These are phyloP conservation scores for Opisthocomus hoazin DNA, from an alignment of 2,113 vertebrate species.

Conservation along the genomic window DNA sequence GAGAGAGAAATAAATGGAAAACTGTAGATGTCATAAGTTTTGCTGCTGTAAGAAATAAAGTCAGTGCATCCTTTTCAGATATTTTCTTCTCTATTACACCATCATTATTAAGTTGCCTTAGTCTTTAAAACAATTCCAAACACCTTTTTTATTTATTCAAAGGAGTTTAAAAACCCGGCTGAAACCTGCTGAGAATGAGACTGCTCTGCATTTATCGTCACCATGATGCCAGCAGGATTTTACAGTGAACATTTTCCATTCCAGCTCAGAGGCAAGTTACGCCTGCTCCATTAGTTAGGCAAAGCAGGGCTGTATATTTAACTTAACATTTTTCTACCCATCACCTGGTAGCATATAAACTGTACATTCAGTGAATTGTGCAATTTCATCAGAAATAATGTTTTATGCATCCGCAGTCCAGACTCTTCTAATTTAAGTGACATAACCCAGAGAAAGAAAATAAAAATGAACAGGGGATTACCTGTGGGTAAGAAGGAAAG, in stretches of 20 bases:
- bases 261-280: neutral
- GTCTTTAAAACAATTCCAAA: neutral
- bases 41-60: neutral
- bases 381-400: neutral
- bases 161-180: neutral
- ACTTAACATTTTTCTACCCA: neutral
- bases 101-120: neutral
- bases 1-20: neutral
- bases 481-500: neutral
- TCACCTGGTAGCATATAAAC: neutral
- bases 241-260: neutral
- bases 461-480: neutral
- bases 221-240: neutral
- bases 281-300: neutral
- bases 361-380: neutral
- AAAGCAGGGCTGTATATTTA: neutral
- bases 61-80: neutral
- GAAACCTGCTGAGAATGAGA: neutral
- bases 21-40: neutral
- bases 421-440: neutral
- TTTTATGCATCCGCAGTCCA: neutral
- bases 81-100: neutral
- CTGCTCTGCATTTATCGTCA: neutral
- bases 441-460: neutral
- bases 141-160: neutral